Evolutionary conservation across 1,140 invertebrate species (phyloP).

Genomic region (Fopius arisanus): DNA sequence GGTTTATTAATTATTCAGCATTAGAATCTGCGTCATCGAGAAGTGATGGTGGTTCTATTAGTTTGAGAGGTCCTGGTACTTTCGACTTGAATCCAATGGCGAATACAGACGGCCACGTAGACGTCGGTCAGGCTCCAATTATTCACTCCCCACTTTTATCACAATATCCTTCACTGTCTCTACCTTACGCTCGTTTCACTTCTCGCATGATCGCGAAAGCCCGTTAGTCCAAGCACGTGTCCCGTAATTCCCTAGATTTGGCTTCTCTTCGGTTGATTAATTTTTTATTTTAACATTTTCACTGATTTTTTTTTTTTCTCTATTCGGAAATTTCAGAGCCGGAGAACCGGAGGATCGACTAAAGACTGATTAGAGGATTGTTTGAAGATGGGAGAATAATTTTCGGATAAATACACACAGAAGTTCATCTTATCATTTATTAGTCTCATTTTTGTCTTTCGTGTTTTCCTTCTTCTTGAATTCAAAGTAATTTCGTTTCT

Average conservation of each 20-base stretch:
- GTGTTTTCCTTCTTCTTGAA: slow-evolving; percentile 11
- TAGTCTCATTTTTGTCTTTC: slow-evolving; percentile 36
- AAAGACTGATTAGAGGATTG: no score
- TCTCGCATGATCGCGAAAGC: neutral
- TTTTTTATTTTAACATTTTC: neutral
- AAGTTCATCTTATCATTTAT: slow-evolving; percentile 50
- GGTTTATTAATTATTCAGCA: neutral
- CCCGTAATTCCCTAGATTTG: neutral
- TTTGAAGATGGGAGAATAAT: no score
- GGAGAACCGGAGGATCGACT: no score
- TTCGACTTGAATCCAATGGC: slow-evolving; percentile 19
- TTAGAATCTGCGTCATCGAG: neutral
- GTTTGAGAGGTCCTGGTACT: neutral
- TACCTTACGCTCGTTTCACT: slow-evolving; percentile 16
- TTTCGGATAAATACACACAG: slow-evolving; percentile 6
- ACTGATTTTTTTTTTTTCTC: neutral
- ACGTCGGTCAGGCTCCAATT: slow-evolving; percentile 45
- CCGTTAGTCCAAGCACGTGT: neutral
- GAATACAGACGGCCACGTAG: slow-evolving; percentile 1
- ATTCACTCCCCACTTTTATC: slow-evolving; percentile 27
- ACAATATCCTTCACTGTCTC: neutral
- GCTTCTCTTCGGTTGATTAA: neutral
- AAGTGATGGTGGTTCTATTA: no score
- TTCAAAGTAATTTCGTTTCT: slow-evolving; percentile 11
- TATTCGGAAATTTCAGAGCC: neutral